These are phyloP conservation scores for Drosophila equinoxialis DNA, from an alignment of 1,140 invertebrate species.

Conservation along the genomic window DNA sequence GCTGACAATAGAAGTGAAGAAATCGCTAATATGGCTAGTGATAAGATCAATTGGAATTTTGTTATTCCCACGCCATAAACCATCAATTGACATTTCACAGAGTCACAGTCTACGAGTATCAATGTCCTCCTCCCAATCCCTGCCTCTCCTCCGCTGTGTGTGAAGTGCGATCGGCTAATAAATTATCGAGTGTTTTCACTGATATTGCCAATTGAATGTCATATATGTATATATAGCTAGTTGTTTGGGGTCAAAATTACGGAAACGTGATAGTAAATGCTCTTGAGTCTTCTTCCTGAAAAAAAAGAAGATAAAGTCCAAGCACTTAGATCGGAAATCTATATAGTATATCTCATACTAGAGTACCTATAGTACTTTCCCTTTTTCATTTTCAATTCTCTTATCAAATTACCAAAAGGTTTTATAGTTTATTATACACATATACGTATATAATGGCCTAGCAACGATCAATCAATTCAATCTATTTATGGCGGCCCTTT, in stretches of 20 bases:
- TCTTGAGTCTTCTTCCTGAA: not conserved
- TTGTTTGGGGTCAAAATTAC: not conserved
- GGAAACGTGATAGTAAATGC: not conserved
- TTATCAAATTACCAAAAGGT: no score
- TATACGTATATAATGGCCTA: no score
- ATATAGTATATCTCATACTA: not conserved
- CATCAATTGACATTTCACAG: slow-evolving; percentile 23
- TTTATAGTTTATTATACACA: no score
- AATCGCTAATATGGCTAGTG: not conserved
- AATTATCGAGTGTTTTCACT: slow-evolving; percentile 13
- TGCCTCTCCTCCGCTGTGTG: not conserved
- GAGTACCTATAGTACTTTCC: not conserved
- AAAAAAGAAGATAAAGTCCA: not conserved
- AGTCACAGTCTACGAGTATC: slow-evolving; percentile 9
- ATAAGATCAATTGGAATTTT: slow-evolving; percentile 2
- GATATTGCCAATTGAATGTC: slow-evolving; percentile 7
- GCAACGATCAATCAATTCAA: no score
- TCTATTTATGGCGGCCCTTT: no score
- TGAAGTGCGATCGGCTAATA: slow-evolving; percentile 13
- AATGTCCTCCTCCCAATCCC: not conserved
- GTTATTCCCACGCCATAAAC: slow-evolving; percentile 42
- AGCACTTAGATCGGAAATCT: not conserved
- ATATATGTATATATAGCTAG: not conserved
- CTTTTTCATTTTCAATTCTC: not conserved
- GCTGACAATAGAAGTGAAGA: not conserved